These are phyloP conservation scores for Parascotia fuliginaria DNA, from an alignment of 2,888 invertebrate genomes.

Conservation along the genomic window DNA sequence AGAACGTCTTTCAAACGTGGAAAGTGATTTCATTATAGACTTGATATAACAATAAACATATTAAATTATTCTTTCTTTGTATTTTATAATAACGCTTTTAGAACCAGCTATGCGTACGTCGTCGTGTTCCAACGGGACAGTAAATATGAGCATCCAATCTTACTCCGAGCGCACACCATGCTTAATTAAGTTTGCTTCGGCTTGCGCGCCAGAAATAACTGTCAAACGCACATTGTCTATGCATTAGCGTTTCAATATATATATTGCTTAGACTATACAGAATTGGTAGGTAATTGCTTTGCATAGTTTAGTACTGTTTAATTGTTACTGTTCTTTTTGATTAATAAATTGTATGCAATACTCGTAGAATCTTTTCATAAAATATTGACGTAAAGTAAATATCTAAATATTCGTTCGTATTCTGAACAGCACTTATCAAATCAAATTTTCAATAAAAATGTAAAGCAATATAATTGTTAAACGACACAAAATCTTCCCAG, in stretches of 20 bases:
- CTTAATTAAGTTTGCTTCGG: slow-evolving; percentile 27
- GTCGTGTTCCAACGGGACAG: slow-evolving; percentile 1
- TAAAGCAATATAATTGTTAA: slow-evolving; percentile 11
- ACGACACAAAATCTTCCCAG: slow-evolving; percentile 7
- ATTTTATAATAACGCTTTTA: background rate
- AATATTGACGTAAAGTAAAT: too few relatives aligned
- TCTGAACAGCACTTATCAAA: background rate
- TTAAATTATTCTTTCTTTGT: too few relatives aligned
- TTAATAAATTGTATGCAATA: too few relatives aligned
- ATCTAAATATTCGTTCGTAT: too few relatives aligned
- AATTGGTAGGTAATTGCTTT: background rate
- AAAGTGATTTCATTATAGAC: too few relatives aligned
- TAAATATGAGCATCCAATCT: slow-evolving; percentile 32
- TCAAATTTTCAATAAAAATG: slow-evolving; percentile 8
- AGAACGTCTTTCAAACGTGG: too few relatives aligned
- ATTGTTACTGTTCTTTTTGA: too few relatives aligned
- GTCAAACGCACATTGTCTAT: slow-evolving; percentile 21
- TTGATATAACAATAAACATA: too few relatives aligned
- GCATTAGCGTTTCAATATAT: slow-evolving; percentile 28
- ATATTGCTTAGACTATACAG: background rate
- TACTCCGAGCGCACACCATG: slow-evolving; percentile 17
- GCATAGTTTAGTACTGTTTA: background rate
- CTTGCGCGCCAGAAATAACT: slow-evolving; percentile 25
- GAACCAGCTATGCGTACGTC: background rate
- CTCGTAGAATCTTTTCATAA: too few relatives aligned